Evolutionary conservation across 2,797 vertebrate genomes (phyloP).

Genomic region (Leptatherina wallacei): DNA sequence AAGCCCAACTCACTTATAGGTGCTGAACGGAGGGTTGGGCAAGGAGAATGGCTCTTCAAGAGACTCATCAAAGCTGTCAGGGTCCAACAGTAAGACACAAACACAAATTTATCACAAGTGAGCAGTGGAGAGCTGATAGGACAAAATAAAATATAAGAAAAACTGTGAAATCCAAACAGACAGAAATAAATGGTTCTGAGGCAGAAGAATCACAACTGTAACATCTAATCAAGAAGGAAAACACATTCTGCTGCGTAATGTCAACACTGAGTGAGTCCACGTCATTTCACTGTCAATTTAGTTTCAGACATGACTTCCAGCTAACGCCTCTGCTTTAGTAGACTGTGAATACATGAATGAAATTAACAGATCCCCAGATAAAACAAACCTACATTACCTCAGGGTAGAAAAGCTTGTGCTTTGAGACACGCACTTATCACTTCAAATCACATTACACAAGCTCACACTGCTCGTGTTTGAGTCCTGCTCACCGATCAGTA

Average conservation of each 20-base stretch:
- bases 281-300: conserved; percentile 26
- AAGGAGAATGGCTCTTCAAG: conserved; percentile 82
- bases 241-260: background rate
- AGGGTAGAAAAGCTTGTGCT: background rate
- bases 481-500: conserved; percentile 36
- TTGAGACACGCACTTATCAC: conserved; percentile 34
- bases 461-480: conserved; percentile 47
- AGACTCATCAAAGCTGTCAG: conserved; percentile 85
- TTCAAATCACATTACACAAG: conserved; percentile 49
- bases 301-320: conserved; percentile 29
- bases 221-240: conserved; percentile 11
- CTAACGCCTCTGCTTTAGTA: conserved; percentile 19
- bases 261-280: conserved; percentile 4
- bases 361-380: conserved; percentile 32
- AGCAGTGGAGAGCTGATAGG: conserved; percentile 4
- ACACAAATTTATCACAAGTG: conserved; percentile 64
- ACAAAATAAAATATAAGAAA: background rate
- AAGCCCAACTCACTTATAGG: conserved; percentile 86
- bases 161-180: background rate
- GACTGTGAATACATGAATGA: conserved; percentile 42
- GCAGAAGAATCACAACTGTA: background rate
- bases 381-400: conserved; percentile 20
- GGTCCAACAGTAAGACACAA: conserved; percentile 76
- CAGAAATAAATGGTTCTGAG: background rate
- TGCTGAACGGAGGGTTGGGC: conserved; percentile 79